Percentiles rank a stretch among this genome's conserved stretches.
Conservation (phyloP, 2,888 invertebrate species). For the Perdita meconis region DNA sequence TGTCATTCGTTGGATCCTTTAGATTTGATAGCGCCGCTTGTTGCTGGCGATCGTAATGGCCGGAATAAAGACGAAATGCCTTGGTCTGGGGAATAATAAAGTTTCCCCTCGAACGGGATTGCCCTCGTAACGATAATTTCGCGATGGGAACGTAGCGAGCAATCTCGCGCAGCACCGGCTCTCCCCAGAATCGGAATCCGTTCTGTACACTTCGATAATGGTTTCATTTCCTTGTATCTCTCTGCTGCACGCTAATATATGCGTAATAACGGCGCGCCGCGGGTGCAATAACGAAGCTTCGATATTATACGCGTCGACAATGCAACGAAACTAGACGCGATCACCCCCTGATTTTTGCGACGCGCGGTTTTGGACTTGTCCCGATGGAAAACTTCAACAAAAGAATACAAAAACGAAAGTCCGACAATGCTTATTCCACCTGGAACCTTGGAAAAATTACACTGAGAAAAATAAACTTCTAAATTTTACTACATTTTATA, state of each 20-base stretch:
- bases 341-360: conserved; percentile 4
- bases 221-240: conserved; percentile 54
- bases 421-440: too few species aligned
- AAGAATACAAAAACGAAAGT: background rate
- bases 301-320: conserved; percentile 42
- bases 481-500: too few species aligned
- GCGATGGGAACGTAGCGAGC: background rate
- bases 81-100: conserved; percentile 5
- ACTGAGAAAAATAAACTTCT: too few species aligned
- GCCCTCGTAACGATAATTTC: conserved; percentile 23
- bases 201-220: conserved; percentile 40
- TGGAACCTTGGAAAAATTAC: too few species aligned
- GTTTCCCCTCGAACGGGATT: background rate
- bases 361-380: too few species aligned
- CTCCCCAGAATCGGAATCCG: conserved; percentile 49
- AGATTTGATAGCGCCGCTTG: background rate
- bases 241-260: conserved; percentile 41
- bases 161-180: conserved; percentile 1
- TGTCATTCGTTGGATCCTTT: background rate
- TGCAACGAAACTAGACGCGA: conserved; percentile 6
- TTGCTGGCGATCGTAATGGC: background rate
- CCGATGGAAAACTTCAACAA: background rate
- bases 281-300: conserved; percentile 49
- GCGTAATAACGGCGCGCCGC: conserved; percentile 46
- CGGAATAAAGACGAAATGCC: background rate